Base-by-base conservation (phyloP, 2,888 invertebrate species). In the Tipula confusa region DNA sequence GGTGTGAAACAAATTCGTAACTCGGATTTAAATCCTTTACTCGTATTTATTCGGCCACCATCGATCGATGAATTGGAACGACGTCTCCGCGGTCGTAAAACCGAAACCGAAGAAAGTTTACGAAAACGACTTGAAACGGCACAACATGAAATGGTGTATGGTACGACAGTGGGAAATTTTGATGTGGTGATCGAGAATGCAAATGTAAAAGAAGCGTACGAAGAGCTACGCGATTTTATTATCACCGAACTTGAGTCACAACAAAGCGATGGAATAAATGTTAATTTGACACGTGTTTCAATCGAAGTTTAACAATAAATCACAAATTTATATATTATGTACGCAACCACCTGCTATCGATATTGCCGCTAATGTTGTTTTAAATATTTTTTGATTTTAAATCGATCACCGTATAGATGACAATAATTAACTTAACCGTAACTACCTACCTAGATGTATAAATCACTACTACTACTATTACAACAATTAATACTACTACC, bases 11-110 rank as follows among this genome's bases (percentile, higher is more conserved):
- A 94, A 89, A 93, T 99, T 11, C 96, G 96, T 87, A 91, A 93
- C 84, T 94, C 95, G 28, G 93, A 95, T 87, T 90, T 98, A 9
- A 92, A 96, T 88, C 96, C 98, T 0, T 90, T 95, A 86, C 93
- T 95, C 85, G 93, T 99, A 28, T 98, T 98, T 88, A 92, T 99
- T 38, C 95, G 95, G 90, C 98, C 99, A n/a, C 99, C 98, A 3
- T 95, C 94, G 5, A 88, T 97, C 85, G 92, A 93, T 43, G 94
- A 93, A 86, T 90, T 98, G 85, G 96, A 95, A 88, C 91, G 92
- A 83, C 91, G 96, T 43, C 90, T 97, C 83, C 91, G 94, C 18
- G 92, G 91, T 1, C 93, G 99, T 84, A 95, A 96, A 84, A 98
- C 98, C 0, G 99, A 99, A 90, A 95, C 95, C 1, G 96, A 97